Evolutionary conservation across 2,797 vertebrate species (phyloP), one percentile per base, ranked within the genome.

Genomic region (Masticophis lateralis): DNA sequence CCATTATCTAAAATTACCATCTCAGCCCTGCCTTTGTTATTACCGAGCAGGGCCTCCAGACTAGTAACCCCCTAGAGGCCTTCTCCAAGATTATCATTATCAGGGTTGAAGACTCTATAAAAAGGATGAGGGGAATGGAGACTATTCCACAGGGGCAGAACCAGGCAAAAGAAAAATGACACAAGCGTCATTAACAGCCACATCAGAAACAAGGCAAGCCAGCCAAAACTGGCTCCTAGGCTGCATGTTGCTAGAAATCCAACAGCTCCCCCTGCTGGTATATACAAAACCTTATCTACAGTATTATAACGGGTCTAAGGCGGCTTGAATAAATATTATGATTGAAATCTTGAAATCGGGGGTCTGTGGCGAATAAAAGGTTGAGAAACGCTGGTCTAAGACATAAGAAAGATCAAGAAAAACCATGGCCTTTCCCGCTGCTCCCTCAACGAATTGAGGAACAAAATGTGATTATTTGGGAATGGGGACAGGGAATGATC

Each of bases 221-320:
- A 94, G 95, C 90, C 86, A 83, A 89, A 0, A 92, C 57, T 60
- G 18, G 14, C 28, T 2, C 91, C 86, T 0, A 8, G 55, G 12
- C 28, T 2, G 9, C 27, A 27, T 27, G 2, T 37, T 88, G 7
- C 43, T 0, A 9, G 92, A 94, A 95, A 94, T 0, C 87, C 90
- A 37, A 59, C 94, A 95, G 95, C 91, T 95, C 97, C 98, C 97
- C 95, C 97, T 96, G 79, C 96, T 37, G 97, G 95, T 92, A 92
- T 8, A 20, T 8, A 18, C 0, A 6, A 0, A 2, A 27, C n/a
- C 3, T 4, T 5, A 16, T 4, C 28, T 2, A 63, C 53, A 43
- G 43, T 5, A 9, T 55, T 51, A 27, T 0, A 18, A 74, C 18
- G n/a, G 14, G 18, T 22, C 63, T 32, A 32, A 28, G 5, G 2